These are phyloP conservation scores for Empis stercorea DNA, from an alignment of 2,888 invertebrate genomes.

Conservation along the genomic window DNA sequence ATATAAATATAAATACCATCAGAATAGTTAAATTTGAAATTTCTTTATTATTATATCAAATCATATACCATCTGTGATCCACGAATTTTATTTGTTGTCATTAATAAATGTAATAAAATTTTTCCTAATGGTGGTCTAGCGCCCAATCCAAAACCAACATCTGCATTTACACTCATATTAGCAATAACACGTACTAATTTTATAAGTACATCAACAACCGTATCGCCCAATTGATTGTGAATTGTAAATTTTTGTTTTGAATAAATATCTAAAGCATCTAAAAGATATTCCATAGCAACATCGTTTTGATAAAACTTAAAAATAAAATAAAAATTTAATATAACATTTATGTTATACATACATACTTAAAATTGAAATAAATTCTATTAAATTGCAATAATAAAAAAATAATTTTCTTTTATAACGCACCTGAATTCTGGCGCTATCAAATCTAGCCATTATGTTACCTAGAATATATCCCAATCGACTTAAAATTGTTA, in stretches of 20 bases:
- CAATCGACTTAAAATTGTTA: conserved; percentile 41
- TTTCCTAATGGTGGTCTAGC: conserved; percentile 32
- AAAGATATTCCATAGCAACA: conserved; percentile 41
- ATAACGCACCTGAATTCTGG: conserved; percentile 44
- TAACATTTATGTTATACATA: too few species aligned
- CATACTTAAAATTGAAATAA: background rate
- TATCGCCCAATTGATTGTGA: conserved; percentile 31
- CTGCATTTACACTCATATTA: conserved; percentile 66
- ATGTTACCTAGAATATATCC: conserved; percentile 77
- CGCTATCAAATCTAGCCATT: conserved; percentile 62
- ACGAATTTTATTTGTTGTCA: conserved; percentile 12
- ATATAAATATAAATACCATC: background rate
- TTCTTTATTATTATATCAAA: background rate
- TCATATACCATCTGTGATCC: background rate
- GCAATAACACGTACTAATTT: conserved; percentile 61
- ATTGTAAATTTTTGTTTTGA: conserved; percentile 37
- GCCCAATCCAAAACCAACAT: conserved; percentile 56
- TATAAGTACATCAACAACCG: conserved; percentile 35
- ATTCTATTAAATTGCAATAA: background rate
- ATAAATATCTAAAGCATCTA: conserved; percentile 40
- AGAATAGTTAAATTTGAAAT: background rate
- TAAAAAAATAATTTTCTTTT: background rate
- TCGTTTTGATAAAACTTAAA: conserved; percentile 46
- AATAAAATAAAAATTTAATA: conserved; percentile 12
- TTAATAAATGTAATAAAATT: conserved; percentile 31